These are phyloP conservation scores for Chrysomela aeneicollis DNA, from an alignment of 2,888 invertebrate species.

Conservation along the genomic window DNA sequence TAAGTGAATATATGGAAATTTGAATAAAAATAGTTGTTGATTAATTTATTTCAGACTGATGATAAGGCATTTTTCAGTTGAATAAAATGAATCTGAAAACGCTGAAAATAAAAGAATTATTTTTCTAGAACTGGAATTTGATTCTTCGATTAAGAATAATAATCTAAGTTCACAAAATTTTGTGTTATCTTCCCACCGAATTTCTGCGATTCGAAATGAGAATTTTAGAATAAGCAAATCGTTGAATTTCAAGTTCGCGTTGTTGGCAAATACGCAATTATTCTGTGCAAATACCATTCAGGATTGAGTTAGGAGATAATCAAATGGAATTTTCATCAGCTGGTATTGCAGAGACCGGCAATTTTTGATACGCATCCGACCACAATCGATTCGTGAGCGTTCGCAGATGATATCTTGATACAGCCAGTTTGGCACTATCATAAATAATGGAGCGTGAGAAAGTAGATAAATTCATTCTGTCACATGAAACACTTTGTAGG, in stretches of 20 bases:
- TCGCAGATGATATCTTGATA: slow-evolving; percentile 8
- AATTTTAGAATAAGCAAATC: not conserved
- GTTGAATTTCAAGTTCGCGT: not conserved
- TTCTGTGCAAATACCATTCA: not conserved
- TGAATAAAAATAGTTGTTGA: too few relatives aligned
- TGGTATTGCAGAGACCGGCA: not conserved
- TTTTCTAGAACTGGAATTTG: too few relatives aligned
- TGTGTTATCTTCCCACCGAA: too few relatives aligned
- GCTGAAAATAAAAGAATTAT: too few relatives aligned
- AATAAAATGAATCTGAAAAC: too few relatives aligned
- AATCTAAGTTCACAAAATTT: too few relatives aligned
- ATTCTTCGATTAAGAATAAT: too few relatives aligned
- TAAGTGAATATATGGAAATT: too few relatives aligned
- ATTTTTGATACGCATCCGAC: not conserved
- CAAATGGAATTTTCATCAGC: not conserved
- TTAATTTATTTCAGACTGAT: too few relatives aligned
- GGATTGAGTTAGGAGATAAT: not conserved
- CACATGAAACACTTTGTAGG: slow-evolving; percentile 34
- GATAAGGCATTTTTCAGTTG: too few relatives aligned
- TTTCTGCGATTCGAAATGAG: too few relatives aligned
- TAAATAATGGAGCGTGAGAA: slow-evolving; percentile 33
- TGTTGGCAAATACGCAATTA: not conserved
- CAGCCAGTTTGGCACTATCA: slow-evolving; percentile 6
- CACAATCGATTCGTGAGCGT: not conserved
- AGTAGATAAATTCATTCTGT: slow-evolving; percentile 36